Evolutionary conservation across 1,140 invertebrate genomes (phyloP).

Genomic region (Micrasema longulum): DNA sequence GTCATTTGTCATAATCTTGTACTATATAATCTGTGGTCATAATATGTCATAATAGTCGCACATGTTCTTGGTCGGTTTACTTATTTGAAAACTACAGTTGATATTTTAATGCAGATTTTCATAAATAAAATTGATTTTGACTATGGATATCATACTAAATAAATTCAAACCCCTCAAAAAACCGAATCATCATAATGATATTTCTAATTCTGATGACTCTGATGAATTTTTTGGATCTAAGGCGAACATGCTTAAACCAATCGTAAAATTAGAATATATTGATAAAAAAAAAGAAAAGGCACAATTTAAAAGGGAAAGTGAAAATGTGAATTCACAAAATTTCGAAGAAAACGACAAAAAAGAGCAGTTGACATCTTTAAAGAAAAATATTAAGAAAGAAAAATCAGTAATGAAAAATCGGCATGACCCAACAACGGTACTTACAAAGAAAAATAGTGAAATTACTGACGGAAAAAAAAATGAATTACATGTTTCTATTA

Average conservation of each 20-base stretch:
- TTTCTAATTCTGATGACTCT: constrained; percentile 9
- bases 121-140: background rate
- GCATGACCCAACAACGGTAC: no score
- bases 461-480: background rate
- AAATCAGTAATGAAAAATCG: background rate
- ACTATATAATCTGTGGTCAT: background rate
- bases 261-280: background rate
- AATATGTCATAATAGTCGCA: background rate
- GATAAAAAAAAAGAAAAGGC: no score
- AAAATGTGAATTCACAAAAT: background rate
- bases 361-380: background rate
- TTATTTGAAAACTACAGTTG: background rate
- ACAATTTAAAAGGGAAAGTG: background rate
- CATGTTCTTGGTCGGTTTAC: background rate
- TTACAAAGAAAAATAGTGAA: background rate
- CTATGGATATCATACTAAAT: constrained; percentile 1
- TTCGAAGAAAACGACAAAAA: background rate
- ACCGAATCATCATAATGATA: constrained; percentile 10
- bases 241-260: background rate
- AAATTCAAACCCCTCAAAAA: constrained; percentile 3
- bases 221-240: no score
- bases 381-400: constrained; percentile 9
- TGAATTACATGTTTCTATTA: no score
- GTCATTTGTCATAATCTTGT: background rate
- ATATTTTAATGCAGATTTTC: background rate